Conservation (phyloP, 2,797 vertebrate genomes). For the Gambelia wislizenii region DNA sequence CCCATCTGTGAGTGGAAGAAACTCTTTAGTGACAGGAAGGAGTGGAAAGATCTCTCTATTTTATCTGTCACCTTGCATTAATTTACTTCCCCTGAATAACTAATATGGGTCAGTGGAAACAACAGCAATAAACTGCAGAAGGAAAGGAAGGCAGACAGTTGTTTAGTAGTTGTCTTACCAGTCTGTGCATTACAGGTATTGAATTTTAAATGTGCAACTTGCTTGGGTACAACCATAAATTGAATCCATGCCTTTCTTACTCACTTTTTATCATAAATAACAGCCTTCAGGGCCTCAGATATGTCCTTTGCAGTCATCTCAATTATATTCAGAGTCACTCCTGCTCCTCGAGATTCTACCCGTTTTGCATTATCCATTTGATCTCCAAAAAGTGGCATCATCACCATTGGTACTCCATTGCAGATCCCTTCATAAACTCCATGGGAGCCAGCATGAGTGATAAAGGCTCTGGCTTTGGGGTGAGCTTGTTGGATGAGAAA, state of each 20-base stretch:
- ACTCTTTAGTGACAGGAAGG: background rate
- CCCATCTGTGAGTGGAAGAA: background rate
- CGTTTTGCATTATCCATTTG: slow-evolving; percentile 89
- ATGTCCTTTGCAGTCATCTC: slow-evolving; percentile 83
- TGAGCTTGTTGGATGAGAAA: slow-evolving; percentile 78
- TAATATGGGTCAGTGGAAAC: background rate
- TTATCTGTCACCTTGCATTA: background rate
- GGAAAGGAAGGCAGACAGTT: too few relatives aligned
- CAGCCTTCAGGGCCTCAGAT: slow-evolving; percentile 80
- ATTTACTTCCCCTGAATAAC: background rate
- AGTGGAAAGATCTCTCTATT: background rate
- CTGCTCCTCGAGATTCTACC: slow-evolving; percentile 83
- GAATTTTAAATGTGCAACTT: background rate
- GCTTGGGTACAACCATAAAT: background rate
- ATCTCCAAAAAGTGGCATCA: slow-evolving; percentile 89
- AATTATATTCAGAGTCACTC: slow-evolving; percentile 83
- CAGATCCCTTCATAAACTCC: slow-evolving; percentile 93
- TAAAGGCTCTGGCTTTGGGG: slow-evolving; percentile 88
- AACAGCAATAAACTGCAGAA: background rate
- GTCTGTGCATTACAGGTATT: background rate
- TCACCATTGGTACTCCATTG: slow-evolving; percentile 90
- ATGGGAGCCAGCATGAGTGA: slow-evolving; percentile 92
- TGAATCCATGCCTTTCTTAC: slow-evolving; percentile 31
- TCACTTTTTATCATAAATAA: slow-evolving; percentile 90
- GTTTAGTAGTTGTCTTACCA: background rate